A percentile compares a stretch with the other conserved stretches of the same genome.
Evolutionary conservation across 2,797 vertebrate genomes (phyloP).

Genomic region (Crocidura indochinensis): DNA sequence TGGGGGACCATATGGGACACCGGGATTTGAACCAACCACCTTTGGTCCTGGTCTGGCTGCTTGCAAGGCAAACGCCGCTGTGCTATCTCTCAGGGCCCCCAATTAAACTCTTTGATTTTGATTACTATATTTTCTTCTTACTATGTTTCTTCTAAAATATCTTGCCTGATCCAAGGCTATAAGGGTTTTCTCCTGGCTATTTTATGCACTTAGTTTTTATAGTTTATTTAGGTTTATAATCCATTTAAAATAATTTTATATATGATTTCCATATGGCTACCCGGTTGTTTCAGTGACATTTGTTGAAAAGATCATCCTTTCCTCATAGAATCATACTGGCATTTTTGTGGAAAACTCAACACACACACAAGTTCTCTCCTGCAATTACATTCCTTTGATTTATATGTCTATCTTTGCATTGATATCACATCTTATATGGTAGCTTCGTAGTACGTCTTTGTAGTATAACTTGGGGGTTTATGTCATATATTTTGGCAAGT

Average conservation of each 20-base stretch:
- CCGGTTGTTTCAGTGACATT: neutral
- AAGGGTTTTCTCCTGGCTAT: constrained; percentile 29
- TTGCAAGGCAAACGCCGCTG: no score
- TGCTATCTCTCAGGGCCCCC: no score
- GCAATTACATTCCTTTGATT: no score
- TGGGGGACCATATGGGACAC: no score
- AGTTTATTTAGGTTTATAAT: constrained; percentile 36
- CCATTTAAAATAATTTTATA: neutral
- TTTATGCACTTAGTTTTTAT: constrained; percentile 30
- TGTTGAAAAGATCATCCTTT: constrained; percentile 39
- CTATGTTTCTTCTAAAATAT: constrained; percentile 32
- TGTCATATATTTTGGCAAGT: neutral
- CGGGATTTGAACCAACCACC: no score
- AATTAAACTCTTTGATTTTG: neutral
- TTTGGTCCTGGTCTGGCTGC: no score
- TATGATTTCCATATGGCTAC: neutral
- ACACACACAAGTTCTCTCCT: no score
- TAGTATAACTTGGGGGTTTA: constrained; percentile 5
- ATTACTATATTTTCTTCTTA: constrained; percentile 18
- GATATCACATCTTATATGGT: neutral
- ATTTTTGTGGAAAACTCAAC: constrained; percentile 35
- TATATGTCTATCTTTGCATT: neutral
- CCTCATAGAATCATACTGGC: neutral
- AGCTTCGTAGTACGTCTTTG: neutral
- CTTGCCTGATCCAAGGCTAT: neutral